Percentiles rank a stretch among this genome's conserved stretches.
These are phyloP conservation scores for Pinna nobilis DNA, from an alignment of 1,140 invertebrate species.

Conservation along the genomic window DNA sequence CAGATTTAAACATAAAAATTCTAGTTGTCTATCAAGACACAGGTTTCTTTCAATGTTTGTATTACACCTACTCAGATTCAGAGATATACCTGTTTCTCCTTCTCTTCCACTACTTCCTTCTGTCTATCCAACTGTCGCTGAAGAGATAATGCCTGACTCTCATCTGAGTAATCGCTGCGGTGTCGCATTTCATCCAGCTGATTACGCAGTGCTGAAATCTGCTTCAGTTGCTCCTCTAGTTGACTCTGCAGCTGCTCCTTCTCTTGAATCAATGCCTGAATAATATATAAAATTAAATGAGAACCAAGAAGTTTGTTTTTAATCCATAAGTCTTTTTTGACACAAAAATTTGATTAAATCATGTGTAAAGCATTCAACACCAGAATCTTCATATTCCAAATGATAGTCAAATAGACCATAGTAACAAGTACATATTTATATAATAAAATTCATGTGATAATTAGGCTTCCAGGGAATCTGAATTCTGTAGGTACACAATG, in stretches of 20 bases:
- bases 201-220: slow-evolving; percentile 85
- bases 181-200: slow-evolving; percentile 81
- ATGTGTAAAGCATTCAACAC: too few species aligned
- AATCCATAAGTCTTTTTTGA: too few species aligned
- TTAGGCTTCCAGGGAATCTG: too few species aligned
- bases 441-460: too few species aligned
- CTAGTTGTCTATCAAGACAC: too few species aligned
- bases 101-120: slow-evolving; percentile 58
- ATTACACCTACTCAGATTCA: neutral
- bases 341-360: too few species aligned
- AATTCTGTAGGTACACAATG: too few species aligned
- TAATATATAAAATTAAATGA: neutral
- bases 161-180: slow-evolving; percentile 46
- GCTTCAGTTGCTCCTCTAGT: slow-evolving; percentile 85
- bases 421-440: too few species aligned
- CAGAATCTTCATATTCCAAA: too few species aligned
- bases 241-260: slow-evolving; percentile 86
- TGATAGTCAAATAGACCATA: too few species aligned
- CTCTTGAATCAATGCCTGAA: slow-evolving; percentile 80
- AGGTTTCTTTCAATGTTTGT: neutral
- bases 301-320: neutral
- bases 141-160: slow-evolving; percentile 45
- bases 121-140: slow-evolving; percentile 55
- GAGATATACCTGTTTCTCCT: slow-evolving; percentile 65
- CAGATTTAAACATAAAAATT: too few species aligned